phyloP scores from a whole-genome alignment of 2,888 invertebrate genomes.

The Agrochola litura region DNA sequence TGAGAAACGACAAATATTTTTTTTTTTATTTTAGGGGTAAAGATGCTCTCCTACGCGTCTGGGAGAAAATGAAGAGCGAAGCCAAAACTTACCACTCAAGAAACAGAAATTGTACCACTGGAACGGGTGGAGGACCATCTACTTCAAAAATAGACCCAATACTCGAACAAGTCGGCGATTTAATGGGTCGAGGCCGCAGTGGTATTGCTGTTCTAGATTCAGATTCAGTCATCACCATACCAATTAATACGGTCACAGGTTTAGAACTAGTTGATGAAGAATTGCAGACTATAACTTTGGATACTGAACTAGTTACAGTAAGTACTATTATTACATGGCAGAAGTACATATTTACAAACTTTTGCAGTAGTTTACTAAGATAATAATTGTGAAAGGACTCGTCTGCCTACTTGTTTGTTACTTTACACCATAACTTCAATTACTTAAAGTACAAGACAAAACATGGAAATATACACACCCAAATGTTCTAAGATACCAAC shows the following conservation, averaged over 20 bases:
- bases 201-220: slow-evolving; percentile 38
- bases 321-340: not conserved
- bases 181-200: slow-evolving; percentile 43
- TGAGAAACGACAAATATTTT: not conserved
- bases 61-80: slow-evolving; percentile 48
- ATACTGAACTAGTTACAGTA: slow-evolving; percentile 5
- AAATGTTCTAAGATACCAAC: not conserved
- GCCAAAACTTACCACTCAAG: slow-evolving; percentile 29
- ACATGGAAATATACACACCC: not conserved
- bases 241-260: not conserved
- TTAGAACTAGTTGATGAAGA: not conserved
- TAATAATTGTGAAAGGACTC: not conserved
- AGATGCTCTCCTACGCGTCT: slow-evolving; percentile 37
- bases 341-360: not conserved
- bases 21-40: slow-evolving; percentile 11
- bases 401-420: not conserved
- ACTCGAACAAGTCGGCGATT: slow-evolving; percentile 40
- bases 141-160: slow-evolving; percentile 40
- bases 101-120: slow-evolving; percentile 11
- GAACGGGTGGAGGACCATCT: slow-evolving; percentile 49
- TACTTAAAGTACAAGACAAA: not conserved
- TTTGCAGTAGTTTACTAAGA: not conserved
- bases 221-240: not conserved
- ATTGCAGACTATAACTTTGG: slow-evolving; percentile 6
- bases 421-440: not conserved